Conservation (phyloP, 2,888 invertebrate genomes). For the Cryptosula pallasiana region DNA sequence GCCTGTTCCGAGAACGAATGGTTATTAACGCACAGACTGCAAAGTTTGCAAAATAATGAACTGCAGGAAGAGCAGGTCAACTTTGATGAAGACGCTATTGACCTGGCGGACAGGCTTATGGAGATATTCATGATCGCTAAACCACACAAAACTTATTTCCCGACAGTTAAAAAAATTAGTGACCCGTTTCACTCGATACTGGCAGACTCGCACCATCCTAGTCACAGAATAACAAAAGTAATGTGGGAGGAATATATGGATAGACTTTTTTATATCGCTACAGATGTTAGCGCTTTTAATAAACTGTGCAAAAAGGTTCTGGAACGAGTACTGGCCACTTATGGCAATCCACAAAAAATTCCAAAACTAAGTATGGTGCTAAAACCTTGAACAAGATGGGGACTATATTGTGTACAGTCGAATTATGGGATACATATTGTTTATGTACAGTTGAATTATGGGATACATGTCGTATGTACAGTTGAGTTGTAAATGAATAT, state of each 20-base stretch:
- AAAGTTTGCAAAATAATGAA: not conserved
- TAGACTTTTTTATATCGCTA: not conserved
- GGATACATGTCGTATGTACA: no score
- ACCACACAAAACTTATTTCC: slow-evolving; percentile 17
- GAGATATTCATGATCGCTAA: slow-evolving; percentile 14
- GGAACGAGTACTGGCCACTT: not conserved
- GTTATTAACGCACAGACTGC: not conserved
- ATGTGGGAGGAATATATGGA: slow-evolving; percentile 23
- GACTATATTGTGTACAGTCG: no score
- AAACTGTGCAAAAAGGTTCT: slow-evolving; percentile 2
- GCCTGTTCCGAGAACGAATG: not conserved
- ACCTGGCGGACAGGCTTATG: not conserved
- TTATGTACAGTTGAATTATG: no score
- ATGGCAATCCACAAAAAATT: slow-evolving; percentile 14
- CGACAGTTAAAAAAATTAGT: slow-evolving; percentile 11
- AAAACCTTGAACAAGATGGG: no score
- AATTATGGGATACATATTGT: no score
- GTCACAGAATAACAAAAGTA: not conserved
- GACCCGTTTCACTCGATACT: slow-evolving; percentile 8
- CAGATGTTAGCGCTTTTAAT: slow-evolving; percentile 12
- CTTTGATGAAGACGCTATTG: not conserved
- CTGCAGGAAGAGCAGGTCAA: not conserved
- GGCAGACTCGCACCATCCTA: not conserved
- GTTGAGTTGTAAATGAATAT: no score
- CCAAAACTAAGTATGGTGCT: not conserved